Evolutionary conservation across 2,888 invertebrate genomes (phyloP), one percentile per base, ranked within the genome.

Genomic region (Protophormia terraenovae): DNA sequence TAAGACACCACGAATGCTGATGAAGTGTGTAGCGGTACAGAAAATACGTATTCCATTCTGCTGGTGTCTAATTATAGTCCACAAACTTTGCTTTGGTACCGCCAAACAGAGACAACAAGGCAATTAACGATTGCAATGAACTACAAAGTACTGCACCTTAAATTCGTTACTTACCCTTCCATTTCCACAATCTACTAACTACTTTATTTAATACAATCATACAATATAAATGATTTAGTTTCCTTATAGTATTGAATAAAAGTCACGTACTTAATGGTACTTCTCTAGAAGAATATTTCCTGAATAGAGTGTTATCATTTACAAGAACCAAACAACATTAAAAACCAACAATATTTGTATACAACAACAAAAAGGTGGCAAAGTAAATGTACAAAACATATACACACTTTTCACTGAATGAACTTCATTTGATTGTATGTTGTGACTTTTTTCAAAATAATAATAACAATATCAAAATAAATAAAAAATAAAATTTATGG

Each of bases 211-310:
- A 10, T 19, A 35, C 10, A n/a, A 32, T 60, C 41, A 1, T 14
- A 32, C 16, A 47, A 66, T 62, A 76, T 78, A 45, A 78, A 84
- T 76, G 64, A 62, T 60, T 67, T 66, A 69, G 53, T 80, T 73
- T 82, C 19, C 45, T 67, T 53, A 50, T n/a, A 32, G 60, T 72
- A 72, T 69, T 78, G 64, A 62, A 64, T 35, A 47, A 69, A 79
- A 75, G 85, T 82, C 85, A 85, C 85, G 85, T 85, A 85, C 82
- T 72, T 67, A 50, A 53, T 50, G 73, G 32, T 66, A 41, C 29
- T 66, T 75, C 78, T 71, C 50, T 41, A 27, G 47, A 82, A 79
- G 69, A 78, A 79, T 79, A 73, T 79, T 85, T 82, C 75, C 78
- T 82, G 62, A 69, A 53, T 62, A 16, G 16, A 62, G 62, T 85